These are phyloP conservation scores for Craseonycteris thonglongyai DNA, from an alignment of 2,113 vertebrate genomes.

Conservation along the genomic window DNA sequence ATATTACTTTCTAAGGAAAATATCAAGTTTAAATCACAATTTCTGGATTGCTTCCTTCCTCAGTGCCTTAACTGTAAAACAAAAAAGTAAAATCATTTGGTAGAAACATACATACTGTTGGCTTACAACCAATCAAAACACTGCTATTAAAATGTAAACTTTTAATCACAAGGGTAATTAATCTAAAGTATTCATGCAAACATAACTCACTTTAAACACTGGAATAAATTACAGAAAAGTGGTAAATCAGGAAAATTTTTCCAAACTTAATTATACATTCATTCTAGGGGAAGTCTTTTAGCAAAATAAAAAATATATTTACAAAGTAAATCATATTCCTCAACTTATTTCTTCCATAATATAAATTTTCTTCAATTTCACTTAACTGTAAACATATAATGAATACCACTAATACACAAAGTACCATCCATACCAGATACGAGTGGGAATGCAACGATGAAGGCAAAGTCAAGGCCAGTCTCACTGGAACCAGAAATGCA, in stretches of 20 bases:
- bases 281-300: background rate
- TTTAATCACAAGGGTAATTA: conserved; percentile 27
- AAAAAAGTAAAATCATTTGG: conserved; percentile 19
- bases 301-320: background rate
- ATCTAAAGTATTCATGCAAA: background rate
- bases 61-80: conserved; percentile 11
- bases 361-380: background rate
- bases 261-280: conserved; percentile 8
- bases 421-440: background rate
- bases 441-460: background rate
- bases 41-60: conserved; percentile 7
- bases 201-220: background rate
- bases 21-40: background rate
- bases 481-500: background rate
- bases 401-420: background rate
- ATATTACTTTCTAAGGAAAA: background rate
- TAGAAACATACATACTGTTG: background rate
- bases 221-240: background rate
- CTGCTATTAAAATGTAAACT: background rate
- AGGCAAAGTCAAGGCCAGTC: background rate
- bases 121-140: conserved; percentile 21
- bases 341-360: background rate
- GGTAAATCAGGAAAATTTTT: background rate
- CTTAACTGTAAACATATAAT: background rate
- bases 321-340: background rate